These are phyloP conservation scores for Lycaon pictus DNA, from an alignment of 2,113 vertebrate genomes.

Conservation along the genomic window DNA sequence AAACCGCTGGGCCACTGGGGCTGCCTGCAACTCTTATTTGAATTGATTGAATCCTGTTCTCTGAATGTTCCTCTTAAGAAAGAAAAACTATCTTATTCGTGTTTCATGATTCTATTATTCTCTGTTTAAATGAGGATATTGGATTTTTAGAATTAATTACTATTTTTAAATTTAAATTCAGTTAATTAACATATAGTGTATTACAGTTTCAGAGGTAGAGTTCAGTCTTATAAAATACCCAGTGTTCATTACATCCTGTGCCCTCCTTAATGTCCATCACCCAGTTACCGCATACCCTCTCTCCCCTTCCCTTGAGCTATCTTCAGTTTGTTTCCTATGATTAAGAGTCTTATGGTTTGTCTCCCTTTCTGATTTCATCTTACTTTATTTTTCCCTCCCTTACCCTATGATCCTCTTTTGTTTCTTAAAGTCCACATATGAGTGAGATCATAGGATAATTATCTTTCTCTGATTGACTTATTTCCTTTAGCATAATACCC, in stretches of 20 bases:
- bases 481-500: background rate
- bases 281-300: background rate
- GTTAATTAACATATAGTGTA: background rate
- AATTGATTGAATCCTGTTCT: slow-evolving; percentile 31
- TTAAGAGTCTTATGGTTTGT: background rate
- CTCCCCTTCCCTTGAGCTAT: background rate
- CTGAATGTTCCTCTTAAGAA: background rate
- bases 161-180: background rate
- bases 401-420: background rate
- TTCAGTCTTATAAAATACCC: background rate
- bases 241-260: background rate
- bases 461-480: background rate
- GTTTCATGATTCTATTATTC: background rate
- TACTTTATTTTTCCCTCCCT: background rate
- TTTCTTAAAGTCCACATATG: background rate
- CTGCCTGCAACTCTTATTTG: background rate
- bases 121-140: background rate
- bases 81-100: background rate
- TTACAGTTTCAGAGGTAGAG: background rate
- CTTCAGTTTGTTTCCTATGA: background rate
- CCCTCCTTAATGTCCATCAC: background rate
- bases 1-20: too few species aligned
- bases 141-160: background rate
- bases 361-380: background rate
- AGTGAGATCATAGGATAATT: background rate